Evolutionary conservation across 2,113 vertebrate genomes (phyloP).

Genomic region (Dicaeum eximium): DNA sequence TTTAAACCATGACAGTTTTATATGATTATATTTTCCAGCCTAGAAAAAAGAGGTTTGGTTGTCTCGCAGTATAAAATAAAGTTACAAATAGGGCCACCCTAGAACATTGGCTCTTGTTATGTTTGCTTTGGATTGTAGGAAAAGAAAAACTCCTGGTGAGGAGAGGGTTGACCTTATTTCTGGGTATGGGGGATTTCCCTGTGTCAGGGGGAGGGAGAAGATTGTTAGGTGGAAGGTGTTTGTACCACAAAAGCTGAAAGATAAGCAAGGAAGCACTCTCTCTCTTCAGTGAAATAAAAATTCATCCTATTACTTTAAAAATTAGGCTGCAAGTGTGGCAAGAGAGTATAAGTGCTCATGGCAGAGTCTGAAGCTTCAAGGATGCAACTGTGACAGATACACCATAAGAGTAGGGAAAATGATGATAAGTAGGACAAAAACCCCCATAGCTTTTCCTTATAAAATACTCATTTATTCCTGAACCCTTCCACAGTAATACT

Average conservation of each 20-base stretch:
- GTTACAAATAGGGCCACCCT: not conserved
- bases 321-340: not conserved
- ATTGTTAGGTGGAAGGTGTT: not conserved
- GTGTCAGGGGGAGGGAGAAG: not conserved
- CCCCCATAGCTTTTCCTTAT: not conserved
- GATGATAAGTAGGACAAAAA: not conserved
- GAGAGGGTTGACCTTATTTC: not conserved
- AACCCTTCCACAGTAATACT: not conserved
- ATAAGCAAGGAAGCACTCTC: not conserved
- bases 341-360: not conserved
- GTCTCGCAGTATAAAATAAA: not conserved
- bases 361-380: not conserved
- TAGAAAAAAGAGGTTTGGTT: not conserved
- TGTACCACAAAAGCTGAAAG: not conserved
- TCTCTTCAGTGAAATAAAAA: not conserved
- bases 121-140: conserved; percentile 9
- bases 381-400: not conserved
- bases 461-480: not conserved
- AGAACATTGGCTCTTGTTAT: not conserved
- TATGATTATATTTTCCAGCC: conserved; percentile 11
- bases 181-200: not conserved
- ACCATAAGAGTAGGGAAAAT: not conserved
- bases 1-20: not conserved
- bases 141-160: not conserved
- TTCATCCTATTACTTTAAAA: not conserved